A percentile compares a stretch with the other conserved stretches of the same genome.
Evolutionary conservation across 1,140 invertebrate genomes (phyloP).

Genomic region (Caerostris extrusa): DNA sequence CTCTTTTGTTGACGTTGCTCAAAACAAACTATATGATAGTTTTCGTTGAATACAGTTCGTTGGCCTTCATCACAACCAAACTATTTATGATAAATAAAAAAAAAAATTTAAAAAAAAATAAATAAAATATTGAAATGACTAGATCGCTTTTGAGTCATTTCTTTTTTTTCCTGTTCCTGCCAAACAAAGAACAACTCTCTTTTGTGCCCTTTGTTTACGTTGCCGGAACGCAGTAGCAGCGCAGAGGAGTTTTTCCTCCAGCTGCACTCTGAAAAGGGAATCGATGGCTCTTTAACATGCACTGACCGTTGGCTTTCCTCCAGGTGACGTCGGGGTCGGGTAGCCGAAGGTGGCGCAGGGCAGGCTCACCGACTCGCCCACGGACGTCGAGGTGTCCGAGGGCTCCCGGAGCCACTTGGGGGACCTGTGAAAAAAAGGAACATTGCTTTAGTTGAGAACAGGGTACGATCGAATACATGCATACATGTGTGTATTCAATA

Average conservation of each 20-base stretch:
- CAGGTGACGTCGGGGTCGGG: constrained; percentile 79
- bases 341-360: constrained; percentile 78
- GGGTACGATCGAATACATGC: background rate
- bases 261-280: background rate
- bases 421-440: constrained; percentile 36
- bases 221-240: too few relatives aligned
- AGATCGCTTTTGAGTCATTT: too few relatives aligned
- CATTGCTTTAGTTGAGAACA: background rate
- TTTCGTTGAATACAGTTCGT: too few relatives aligned
- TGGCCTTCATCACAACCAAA: too few relatives aligned
- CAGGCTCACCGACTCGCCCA: constrained; percentile 78
- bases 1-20: too few relatives aligned
- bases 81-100: too few relatives aligned
- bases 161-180: too few relatives aligned
- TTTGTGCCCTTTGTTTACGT: too few relatives aligned
- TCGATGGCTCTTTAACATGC: constrained; percentile 25
- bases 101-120: too few relatives aligned
- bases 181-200: too few relatives aligned
- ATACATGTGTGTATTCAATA: background rate
- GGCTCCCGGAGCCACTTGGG: constrained; percentile 70
- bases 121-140: too few relatives aligned
- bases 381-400: constrained; percentile 53
- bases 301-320: constrained; percentile 77
- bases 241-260: background rate
- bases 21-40: too few relatives aligned